phyloP scores from a whole-genome alignment of 37 sponge, comb jelly and placozoan species.

The Beroe forskalii region DNA sequence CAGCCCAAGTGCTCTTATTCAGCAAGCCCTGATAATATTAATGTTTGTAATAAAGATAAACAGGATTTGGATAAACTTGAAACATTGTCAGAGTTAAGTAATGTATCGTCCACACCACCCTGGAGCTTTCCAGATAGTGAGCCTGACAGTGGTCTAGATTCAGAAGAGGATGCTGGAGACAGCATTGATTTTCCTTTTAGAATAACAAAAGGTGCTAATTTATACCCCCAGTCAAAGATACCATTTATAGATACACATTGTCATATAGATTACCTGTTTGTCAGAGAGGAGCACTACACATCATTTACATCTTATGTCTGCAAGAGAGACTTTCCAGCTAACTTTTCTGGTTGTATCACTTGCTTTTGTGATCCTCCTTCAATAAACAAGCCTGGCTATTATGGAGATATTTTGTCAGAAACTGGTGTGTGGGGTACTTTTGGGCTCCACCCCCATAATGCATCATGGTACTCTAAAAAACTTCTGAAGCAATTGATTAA shows the following conservation, averaged over 20 bases:
- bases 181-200: background rate
- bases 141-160: background rate
- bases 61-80: background rate
- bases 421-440: slow-evolving; percentile 29
- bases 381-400: background rate
- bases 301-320: background rate
- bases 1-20: background rate
- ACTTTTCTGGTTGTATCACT: slow-evolving; percentile 29
- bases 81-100: background rate
- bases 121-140: background rate
- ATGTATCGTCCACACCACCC: background rate
- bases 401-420: background rate
- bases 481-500: background rate
- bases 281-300: background rate
- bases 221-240: background rate
- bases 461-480: background rate
- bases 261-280: slow-evolving; percentile 25
- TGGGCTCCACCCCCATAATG: slow-evolving; percentile 37
- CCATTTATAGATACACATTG: slow-evolving; percentile 51
- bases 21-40: too few relatives aligned
- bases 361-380: slow-evolving; percentile 44
- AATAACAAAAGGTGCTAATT: background rate
- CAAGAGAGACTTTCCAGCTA: slow-evolving; percentile 13
- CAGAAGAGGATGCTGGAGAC: background rate
- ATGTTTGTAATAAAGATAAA: too few relatives aligned